phyloP scores from a whole-genome alignment of 2,888 invertebrate species.

The Pantelozetes paolii region DNA sequence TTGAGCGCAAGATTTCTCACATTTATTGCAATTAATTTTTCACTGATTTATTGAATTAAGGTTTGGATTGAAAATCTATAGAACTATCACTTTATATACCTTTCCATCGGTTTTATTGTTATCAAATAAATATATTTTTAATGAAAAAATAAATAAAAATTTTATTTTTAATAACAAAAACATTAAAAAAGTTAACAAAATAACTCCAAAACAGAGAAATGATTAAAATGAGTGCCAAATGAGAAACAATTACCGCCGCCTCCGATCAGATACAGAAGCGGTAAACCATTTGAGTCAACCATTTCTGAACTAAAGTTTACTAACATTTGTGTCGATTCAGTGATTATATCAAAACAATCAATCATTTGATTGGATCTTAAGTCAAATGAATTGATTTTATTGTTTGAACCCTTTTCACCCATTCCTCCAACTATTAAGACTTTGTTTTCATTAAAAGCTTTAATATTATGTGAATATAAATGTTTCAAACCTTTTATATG shows the following conservation, averaged over 20 bases:
- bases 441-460: constrained; percentile 25
- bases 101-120: too few relatives aligned
- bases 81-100: too few relatives aligned
- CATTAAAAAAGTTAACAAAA: background rate
- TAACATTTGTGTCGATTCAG: background rate
- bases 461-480: constrained; percentile 37
- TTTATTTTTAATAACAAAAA: background rate
- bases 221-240: constrained; percentile 41
- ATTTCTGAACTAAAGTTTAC: constrained; percentile 33
- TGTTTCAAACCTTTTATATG: constrained; percentile 11
- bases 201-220: background rate
- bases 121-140: too few relatives aligned
- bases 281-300: background rate
- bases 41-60: too few relatives aligned
- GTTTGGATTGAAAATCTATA: too few relatives aligned
- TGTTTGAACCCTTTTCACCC: constrained; percentile 1
- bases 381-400: constrained; percentile 31
- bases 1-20: too few relatives aligned
- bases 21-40: too few relatives aligned
- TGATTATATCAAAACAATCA: background rate
- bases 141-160: background rate
- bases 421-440: constrained; percentile 38
- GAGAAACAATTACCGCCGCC: constrained; percentile 41
- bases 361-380: constrained; percentile 22
- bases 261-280: constrained; percentile 30